Evolutionary conservation across 2,888 invertebrate species (phyloP).

Genomic region (Tiliacea aurago): DNA sequence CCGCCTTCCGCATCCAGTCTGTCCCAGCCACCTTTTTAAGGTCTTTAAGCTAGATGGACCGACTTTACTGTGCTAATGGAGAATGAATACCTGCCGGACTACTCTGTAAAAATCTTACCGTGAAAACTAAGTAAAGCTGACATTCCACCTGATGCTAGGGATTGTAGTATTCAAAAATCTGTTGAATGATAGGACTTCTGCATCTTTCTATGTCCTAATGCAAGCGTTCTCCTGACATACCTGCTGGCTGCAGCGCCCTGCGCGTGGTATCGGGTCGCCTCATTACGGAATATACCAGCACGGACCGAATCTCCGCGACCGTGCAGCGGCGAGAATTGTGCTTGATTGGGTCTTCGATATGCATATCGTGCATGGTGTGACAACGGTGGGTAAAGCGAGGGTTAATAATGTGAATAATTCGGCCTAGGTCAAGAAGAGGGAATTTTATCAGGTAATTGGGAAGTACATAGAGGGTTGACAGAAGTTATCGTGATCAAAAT

Average conservation of each 20-base stretch:
- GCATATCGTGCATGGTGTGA: background rate
- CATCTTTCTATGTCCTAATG: background rate
- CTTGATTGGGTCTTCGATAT: conserved; percentile 44
- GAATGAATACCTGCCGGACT: background rate
- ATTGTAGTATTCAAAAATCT: background rate
- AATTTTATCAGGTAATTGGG: background rate
- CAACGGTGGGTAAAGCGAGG: background rate
- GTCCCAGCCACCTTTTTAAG: too few species aligned
- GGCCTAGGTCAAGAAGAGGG: background rate
- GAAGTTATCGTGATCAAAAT: background rate
- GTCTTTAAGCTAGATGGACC: too few species aligned
- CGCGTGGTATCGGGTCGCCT: conserved; percentile 52
- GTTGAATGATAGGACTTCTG: conserved; percentile 25
- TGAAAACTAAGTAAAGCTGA: too few species aligned
- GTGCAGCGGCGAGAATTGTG: background rate
- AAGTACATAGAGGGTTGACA: background rate
- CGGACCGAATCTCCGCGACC: conserved; percentile 16
- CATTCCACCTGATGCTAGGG: too few species aligned
- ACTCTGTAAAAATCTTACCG: too few species aligned
- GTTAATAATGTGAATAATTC: background rate
- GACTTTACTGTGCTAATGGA: too few species aligned
- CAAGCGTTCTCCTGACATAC: conserved; percentile 19
- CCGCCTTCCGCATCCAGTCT: too few species aligned
- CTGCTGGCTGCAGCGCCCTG: conserved; percentile 26
- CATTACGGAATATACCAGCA: conserved; percentile 52